These are phyloP conservation scores for Cheilosia variabilis DNA, from an alignment of 2,888 invertebrate species.

Conservation along the genomic window DNA sequence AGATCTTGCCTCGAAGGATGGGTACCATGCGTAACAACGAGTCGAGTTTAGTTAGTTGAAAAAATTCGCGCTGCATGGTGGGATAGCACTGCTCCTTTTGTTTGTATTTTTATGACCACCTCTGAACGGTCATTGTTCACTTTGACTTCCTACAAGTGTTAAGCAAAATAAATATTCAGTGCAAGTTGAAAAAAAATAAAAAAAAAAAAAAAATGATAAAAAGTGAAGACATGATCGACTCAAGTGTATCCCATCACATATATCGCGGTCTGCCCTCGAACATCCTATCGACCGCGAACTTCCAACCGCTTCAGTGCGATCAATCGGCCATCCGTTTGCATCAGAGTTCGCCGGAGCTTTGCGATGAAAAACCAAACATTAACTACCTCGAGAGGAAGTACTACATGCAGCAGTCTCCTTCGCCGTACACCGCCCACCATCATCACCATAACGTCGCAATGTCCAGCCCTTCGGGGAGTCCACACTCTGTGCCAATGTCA, in stretches of 20 bases:
- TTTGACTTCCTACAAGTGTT: conserved; percentile 1
- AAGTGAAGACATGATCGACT: conserved; percentile 81
- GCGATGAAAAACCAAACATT: conserved; percentile 81
- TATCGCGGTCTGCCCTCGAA: conserved; percentile 80
- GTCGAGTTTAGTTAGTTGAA: conserved; percentile 67
- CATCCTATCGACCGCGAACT: conserved; percentile 79
- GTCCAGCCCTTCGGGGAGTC: conserved; percentile 65
- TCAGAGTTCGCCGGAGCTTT: conserved; percentile 80
- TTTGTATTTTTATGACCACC: conserved; percentile 8
- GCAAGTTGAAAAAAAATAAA: background rate
- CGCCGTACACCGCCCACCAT: conserved; percentile 60
- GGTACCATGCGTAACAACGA: conserved; percentile 56
- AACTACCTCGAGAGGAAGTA: conserved; percentile 81
- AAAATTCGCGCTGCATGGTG: conserved; percentile 65
- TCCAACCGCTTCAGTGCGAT: conserved; percentile 79
- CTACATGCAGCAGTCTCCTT: conserved; percentile 76
- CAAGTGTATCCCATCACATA: conserved; percentile 73
- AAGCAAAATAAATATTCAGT: background rate
- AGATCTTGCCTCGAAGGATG: conserved; percentile 64
- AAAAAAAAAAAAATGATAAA: conserved; percentile 80
- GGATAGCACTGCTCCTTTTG: conserved; percentile 19
- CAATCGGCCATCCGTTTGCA: conserved; percentile 77
- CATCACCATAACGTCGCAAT: conserved; percentile 62
- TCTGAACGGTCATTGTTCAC: conserved; percentile 1
- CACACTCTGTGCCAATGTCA: conserved; percentile 64